Evolutionary conservation across 2,797 vertebrate genomes (phyloP).

Genomic region (Crax fasciolata): DNA sequence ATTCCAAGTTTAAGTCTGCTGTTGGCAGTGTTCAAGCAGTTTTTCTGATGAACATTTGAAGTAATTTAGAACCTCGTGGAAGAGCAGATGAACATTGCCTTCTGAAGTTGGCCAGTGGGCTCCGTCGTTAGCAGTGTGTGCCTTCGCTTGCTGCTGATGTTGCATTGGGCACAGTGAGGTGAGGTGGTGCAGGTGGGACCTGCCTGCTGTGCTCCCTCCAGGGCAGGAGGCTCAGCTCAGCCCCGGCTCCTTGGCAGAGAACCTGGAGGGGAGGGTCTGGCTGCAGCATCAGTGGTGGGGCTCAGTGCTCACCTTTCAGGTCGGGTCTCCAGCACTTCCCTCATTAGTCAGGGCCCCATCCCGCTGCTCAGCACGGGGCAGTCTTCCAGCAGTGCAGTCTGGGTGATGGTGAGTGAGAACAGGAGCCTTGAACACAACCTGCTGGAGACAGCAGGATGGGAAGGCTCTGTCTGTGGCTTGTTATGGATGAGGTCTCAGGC

Average conservation of each 20-base stretch:
- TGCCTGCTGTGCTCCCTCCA: no score
- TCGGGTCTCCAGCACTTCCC: not conserved
- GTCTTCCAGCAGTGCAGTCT: not conserved
- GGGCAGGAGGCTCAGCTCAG: not conserved
- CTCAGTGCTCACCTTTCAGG: not conserved
- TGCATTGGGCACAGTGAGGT: no score
- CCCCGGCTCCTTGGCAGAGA: not conserved
- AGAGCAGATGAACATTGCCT: not conserved
- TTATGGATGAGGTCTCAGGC: not conserved
- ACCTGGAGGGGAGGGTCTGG: not conserved
- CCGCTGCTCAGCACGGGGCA: not conserved
- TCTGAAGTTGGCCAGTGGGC: not conserved
- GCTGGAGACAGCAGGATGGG: not conserved
- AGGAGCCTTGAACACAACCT: not conserved
- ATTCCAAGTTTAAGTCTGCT: not conserved
- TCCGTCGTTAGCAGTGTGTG: not conserved
- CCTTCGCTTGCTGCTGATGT: not conserved
- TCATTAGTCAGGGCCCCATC: not conserved
- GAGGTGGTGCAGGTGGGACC: not conserved
- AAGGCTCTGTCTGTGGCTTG: not conserved
- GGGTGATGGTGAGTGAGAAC: not conserved
- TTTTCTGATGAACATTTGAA: not conserved
- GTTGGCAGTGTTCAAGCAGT: not conserved
- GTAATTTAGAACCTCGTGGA: not conserved
- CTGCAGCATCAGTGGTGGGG: accelerated